Evolutionary conservation across 2,797 vertebrate genomes (phyloP).

Genomic region (Hyperoplus immaculatus): DNA sequence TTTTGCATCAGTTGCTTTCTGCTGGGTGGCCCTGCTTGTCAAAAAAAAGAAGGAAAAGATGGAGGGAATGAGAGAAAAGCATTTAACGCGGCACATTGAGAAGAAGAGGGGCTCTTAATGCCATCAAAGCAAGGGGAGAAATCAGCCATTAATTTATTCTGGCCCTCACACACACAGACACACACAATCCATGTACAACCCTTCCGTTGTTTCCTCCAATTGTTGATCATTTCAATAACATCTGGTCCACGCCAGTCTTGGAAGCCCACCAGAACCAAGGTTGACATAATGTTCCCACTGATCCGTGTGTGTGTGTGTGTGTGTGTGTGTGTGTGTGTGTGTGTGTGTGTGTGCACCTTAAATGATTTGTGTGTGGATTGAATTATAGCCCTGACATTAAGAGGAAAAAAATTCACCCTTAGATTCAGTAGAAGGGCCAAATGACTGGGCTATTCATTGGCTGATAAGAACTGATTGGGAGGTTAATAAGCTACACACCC

Average conservation of each 20-base stretch:
- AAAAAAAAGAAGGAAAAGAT: slow-evolving; percentile 77
- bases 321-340: slow-evolving; percentile 19
- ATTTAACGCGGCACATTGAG: slow-evolving; percentile 93
- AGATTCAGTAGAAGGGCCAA: slow-evolving; percentile 73
- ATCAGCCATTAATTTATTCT: slow-evolving; percentile 99
- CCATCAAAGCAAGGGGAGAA: slow-evolving; percentile 97
- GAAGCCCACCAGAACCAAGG: slow-evolving; percentile 81
- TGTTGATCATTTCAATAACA: slow-evolving; percentile 94
- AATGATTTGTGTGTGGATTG: slow-evolving; percentile 70
- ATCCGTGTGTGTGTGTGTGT: slow-evolving; percentile 36
- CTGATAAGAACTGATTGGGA: slow-evolving; percentile 84
- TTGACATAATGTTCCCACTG: slow-evolving; percentile 65
- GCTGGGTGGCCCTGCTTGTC: slow-evolving; percentile 98
- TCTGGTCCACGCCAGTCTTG: slow-evolving; percentile 89
- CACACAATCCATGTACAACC: slow-evolving; percentile 27
- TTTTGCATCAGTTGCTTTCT: slow-evolving; percentile 99
- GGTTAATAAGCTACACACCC: slow-evolving; percentile 85
- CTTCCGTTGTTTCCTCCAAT: slow-evolving; percentile 77
- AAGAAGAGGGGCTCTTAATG: slow-evolving; percentile 97
- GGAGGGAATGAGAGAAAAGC: slow-evolving; percentile 84
- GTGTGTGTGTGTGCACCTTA: slow-evolving; percentile 9
- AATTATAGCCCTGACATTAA: slow-evolving; percentile 73
- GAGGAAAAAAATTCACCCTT: slow-evolving; percentile 60
- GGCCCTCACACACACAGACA: slow-evolving; percentile 67
- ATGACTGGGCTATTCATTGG: slow-evolving; percentile 80